Conservation (phyloP, 2,113 vertebrate genomes). For the Plectropomus leopardus region DNA sequence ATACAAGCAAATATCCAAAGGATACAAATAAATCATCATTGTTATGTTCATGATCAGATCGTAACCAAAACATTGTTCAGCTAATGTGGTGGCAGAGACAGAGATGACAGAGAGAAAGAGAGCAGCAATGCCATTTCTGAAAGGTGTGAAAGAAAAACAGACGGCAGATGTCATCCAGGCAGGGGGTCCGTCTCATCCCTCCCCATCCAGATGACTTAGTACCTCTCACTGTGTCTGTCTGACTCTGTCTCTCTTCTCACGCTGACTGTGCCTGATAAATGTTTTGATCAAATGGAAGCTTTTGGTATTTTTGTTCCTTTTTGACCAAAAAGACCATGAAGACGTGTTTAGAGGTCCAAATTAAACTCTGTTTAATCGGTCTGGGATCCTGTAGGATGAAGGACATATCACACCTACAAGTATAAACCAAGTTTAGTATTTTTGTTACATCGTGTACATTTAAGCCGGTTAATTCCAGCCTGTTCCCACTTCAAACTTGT, state of each 20-base stretch:
- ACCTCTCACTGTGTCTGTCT: constrained; percentile 35
- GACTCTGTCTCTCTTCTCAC: constrained; percentile 7
- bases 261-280: constrained; percentile 1
- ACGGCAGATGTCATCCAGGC: constrained; percentile 76
- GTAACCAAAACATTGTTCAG: neutral
- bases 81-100: neutral
- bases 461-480: too few relatives aligned
- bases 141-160: constrained; percentile 78
- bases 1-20: too few relatives aligned
- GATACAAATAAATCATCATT: too few relatives aligned
- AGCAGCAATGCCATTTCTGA: constrained; percentile 3
- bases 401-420: too few relatives aligned
- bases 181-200: constrained; percentile 64
- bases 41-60: too few relatives aligned
- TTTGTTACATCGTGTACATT: too few relatives aligned
- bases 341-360: neutral
- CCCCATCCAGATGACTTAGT: constrained; percentile 51
- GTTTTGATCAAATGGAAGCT: neutral
- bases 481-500: too few relatives aligned
- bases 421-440: neutral
- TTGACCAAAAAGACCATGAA: neutral
- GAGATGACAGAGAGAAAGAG: constrained; percentile 20
- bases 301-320: neutral
- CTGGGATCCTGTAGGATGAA: too few relatives aligned
- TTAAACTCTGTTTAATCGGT: neutral